Percentiles rank a stretch among this genome's conserved stretches.
Evolutionary conservation across 1,140 invertebrate species (phyloP).

Genomic region (Steinernema khuongi): DNA sequence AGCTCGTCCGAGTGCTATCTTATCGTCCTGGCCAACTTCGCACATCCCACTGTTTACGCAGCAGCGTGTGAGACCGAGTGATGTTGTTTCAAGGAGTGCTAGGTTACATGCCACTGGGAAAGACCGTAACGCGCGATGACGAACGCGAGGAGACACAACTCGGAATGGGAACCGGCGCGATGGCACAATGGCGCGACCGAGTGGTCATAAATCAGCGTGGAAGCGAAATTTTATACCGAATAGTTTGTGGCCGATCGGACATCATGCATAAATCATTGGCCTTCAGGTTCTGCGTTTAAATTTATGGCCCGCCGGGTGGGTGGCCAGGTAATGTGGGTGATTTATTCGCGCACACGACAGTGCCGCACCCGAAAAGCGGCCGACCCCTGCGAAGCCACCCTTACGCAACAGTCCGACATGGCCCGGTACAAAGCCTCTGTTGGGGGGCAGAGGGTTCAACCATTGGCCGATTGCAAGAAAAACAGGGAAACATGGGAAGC

Average conservation of each 20-base stretch:
- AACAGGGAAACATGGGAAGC: neutral
- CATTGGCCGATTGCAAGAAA: neutral
- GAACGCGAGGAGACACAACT: too few species aligned
- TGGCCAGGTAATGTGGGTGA: conserved; percentile 7
- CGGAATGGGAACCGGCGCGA: neutral
- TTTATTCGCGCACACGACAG: neutral
- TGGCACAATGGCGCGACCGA: neutral
- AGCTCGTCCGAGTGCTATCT: too few species aligned
- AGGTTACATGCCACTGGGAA: too few species aligned
- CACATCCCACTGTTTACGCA: too few species aligned
- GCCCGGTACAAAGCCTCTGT: neutral
- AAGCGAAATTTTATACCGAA: neutral
- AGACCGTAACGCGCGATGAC: too few species aligned
- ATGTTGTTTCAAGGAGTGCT: too few species aligned
- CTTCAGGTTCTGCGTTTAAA: conserved; percentile 9
- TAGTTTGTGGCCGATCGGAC: conserved; percentile 3
- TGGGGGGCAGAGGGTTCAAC: neutral
- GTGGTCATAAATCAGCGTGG: neutral
- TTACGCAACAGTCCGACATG: too few species aligned
- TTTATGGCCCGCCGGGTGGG: conserved; percentile 5
- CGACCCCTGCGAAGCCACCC: neutral
- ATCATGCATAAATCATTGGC: neutral
- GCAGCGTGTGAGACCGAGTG: too few species aligned
- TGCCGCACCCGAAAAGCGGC: neutral
- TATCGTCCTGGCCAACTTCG: too few species aligned